A percentile compares a stretch with the other conserved stretches of the same genome.
These are phyloP conservation scores for Dryococelus australis DNA, from an alignment of 2,888 invertebrate genomes.

Conservation along the genomic window DNA sequence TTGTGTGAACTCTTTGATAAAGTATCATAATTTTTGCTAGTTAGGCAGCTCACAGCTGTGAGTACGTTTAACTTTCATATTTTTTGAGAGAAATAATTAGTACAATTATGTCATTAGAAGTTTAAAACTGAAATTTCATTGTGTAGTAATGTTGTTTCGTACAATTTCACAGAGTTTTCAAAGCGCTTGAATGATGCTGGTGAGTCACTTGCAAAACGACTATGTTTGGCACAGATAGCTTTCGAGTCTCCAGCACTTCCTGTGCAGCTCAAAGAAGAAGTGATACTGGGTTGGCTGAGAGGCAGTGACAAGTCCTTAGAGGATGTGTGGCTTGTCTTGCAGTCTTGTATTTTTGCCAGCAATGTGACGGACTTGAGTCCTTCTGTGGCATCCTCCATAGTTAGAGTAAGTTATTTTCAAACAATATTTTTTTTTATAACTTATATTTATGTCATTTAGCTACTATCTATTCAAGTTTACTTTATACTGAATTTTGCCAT, in stretches of 20 bases:
- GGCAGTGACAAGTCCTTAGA: neutral
- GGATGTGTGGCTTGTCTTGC: constrained; percentile 24
- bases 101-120: no score
- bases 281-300: constrained; percentile 27
- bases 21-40: no score
- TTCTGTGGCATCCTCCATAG: neutral
- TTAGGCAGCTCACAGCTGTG: no score
- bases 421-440: no score
- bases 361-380: constrained; percentile 13
- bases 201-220: constrained; percentile 26
- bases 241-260: constrained; percentile 31
- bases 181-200: constrained; percentile 31
- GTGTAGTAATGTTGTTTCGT: neutral
- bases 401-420: neutral
- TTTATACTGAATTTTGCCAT: no score
- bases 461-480: no score
- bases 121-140: no score
- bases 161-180: neutral
- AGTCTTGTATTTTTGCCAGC: constrained; percentile 21
- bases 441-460: no score
- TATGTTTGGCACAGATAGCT: constrained; percentile 23
- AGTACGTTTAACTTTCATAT: no score
- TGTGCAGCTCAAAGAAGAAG: constrained; percentile 29
- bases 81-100: no score
- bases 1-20: no score